Evolutionary conservation across 37 sponge, comb jelly and placozoan genomes (phyloP), one percentile per base, ranked within the genome.

Genomic region (Haliclona indistincta): DNA sequence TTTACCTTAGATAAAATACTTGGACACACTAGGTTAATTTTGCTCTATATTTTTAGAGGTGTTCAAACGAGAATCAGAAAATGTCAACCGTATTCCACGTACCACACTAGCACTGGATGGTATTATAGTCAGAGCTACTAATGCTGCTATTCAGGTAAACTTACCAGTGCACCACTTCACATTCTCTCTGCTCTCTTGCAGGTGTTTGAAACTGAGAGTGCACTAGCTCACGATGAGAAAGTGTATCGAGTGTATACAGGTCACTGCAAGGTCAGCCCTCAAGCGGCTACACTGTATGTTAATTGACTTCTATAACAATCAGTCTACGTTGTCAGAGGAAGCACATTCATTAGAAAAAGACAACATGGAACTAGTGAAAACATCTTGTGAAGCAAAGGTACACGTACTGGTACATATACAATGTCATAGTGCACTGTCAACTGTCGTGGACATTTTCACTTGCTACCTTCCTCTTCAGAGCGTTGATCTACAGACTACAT

Each of bases 61-160:
- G 47, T 88, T 88, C 54, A 69, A 44, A 29, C 68, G 71, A 40
- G 42, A 32, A 22, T 55, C 73, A 22, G 40, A 49, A 23, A 88
- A 81, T 74, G 23, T 29, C 36, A 83, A 89, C 60, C 54, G 70
- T 20, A 64, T 89, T 62, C 89, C 89, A 23, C 74, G 89, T 0
- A 83, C 78, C 22, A 72, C 74, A 30, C 38, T 15, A 4, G 22
- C 52, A 1, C 61, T 89, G 10, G 41, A 79, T n/a, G 5, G 34
- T 43, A 37, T 74, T 19, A 64, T 79, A 0, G 62, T 55, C 13
- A 15, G 51, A 23, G 79, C 89, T 2, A 0, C 6, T 1, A 22
- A 25, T 54, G 71, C 53, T 13, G 79, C 89, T 25, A 47, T 28
- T 23, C 43, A 67, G 79, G 83, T 88, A 67, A 38, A 70, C 34